Percentiles rank a stretch among this genome's conserved stretches.
Evolutionary conservation across 2,113 vertebrate species (phyloP).

Genomic region (Erythrolamprus reginae): DNA sequence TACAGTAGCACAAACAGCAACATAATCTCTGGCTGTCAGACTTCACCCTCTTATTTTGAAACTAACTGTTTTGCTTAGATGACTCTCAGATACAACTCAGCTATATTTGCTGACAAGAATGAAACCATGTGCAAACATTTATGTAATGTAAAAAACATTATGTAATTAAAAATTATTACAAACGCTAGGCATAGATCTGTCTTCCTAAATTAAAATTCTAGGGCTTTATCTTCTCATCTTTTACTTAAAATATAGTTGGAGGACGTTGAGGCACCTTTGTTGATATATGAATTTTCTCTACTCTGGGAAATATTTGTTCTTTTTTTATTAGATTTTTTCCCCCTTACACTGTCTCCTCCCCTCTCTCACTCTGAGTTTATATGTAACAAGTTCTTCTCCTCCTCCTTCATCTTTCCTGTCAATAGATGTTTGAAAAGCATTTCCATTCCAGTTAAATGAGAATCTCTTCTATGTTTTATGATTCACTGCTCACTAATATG

Average conservation of each 20-base stretch:
- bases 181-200: background rate
- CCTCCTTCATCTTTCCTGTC: too few relatives aligned
- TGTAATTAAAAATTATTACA: background rate
- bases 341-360: too few relatives aligned
- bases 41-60: background rate
- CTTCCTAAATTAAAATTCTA: background rate
- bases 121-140: background rate
- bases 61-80: background rate
- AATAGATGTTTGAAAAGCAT: background rate
- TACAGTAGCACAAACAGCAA: background rate
- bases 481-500: background rate
- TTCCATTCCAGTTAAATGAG: background rate
- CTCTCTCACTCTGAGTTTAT: background rate
- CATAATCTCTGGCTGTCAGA: background rate
- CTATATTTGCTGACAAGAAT: background rate
- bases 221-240: background rate
- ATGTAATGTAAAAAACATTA: too few relatives aligned
- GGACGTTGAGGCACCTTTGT: background rate
- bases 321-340: background rate
- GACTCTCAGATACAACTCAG: background rate
- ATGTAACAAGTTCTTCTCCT: background rate
- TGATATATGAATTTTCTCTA: background rate
- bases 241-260: background rate
- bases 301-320: background rate
- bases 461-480: background rate